phyloP scores from a whole-genome alignment of 2,113 vertebrate species.

The Colius striatus region DNA sequence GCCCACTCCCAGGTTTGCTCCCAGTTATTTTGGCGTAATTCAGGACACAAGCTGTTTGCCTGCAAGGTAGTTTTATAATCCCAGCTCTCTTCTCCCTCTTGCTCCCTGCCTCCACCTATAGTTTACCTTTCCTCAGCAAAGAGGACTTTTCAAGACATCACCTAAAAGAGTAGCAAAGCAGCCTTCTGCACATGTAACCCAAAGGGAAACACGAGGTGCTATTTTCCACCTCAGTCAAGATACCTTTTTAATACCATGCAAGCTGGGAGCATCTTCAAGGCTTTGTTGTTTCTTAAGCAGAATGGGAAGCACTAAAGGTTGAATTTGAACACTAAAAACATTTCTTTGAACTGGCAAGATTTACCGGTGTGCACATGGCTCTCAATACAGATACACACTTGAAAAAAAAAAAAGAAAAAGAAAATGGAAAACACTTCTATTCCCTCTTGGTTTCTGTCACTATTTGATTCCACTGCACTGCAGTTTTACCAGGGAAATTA shows the following conservation, averaged over 20 bases:
- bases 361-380: constrained; percentile 1
- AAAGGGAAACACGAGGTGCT: constrained; percentile 47
- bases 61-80: not conserved
- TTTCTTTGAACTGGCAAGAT: constrained; percentile 47
- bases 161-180: not conserved
- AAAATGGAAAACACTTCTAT: constrained; percentile 21
- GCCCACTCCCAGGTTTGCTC: not conserved
- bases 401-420: not conserved
- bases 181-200: constrained; percentile 22
- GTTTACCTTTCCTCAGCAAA: not conserved
- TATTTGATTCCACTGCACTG: constrained; percentile 54
- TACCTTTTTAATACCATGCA: constrained; percentile 47
- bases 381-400: not conserved
- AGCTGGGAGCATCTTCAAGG: constrained; percentile 52
- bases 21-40: not conserved
- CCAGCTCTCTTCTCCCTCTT: not conserved
- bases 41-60: not conserved
- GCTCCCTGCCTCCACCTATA: not conserved
- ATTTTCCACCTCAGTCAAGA: constrained; percentile 34
- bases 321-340: constrained; percentile 40
- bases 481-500: constrained; percentile 67
- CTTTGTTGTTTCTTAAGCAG: constrained; percentile 58
- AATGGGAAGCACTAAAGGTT: constrained; percentile 22
- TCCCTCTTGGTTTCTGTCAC: constrained; percentile 60
- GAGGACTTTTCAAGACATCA: not conserved